Conservation (phyloP, 2,113 vertebrate species). For the Mastomys coucha region DNA sequence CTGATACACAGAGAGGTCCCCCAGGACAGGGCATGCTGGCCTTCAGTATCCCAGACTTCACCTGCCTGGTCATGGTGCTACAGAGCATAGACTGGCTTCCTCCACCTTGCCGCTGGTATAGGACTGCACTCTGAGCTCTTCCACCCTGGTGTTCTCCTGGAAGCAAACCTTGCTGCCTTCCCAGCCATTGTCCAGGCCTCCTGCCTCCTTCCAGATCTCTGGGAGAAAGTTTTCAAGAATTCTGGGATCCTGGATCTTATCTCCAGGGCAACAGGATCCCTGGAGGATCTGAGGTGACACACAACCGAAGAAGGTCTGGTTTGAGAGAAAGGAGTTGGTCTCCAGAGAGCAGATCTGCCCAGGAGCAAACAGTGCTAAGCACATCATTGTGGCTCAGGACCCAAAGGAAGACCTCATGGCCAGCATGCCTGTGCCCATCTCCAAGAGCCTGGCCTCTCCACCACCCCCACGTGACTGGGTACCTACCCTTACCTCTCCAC, state of each 20-base stretch:
- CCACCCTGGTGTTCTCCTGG: background rate
- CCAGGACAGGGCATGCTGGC: too few species aligned
- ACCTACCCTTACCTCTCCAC: background rate
- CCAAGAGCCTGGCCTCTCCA: background rate
- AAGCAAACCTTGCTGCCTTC: background rate
- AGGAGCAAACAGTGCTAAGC: background rate
- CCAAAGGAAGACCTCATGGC: background rate
- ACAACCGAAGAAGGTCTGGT: background rate
- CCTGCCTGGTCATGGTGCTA: background rate
- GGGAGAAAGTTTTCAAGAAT: background rate
- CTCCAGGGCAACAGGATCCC: background rate
- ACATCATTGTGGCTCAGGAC: background rate
- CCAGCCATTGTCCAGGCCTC: background rate
- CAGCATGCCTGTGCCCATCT: background rate
- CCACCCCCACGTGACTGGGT: background rate
- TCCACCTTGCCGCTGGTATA: background rate
- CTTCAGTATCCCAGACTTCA: background rate
- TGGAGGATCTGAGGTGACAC: background rate
- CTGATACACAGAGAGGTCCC: fast-evolving
- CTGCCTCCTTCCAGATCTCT: background rate
- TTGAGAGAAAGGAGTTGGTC: background rate
- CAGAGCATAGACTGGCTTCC: background rate
- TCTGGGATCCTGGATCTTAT: background rate
- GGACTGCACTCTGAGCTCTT: background rate
- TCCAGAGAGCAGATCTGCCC: background rate